Base-by-base conservation (phyloP, 2,113 vertebrate genomes). In the Anguilla rostrata region DNA sequence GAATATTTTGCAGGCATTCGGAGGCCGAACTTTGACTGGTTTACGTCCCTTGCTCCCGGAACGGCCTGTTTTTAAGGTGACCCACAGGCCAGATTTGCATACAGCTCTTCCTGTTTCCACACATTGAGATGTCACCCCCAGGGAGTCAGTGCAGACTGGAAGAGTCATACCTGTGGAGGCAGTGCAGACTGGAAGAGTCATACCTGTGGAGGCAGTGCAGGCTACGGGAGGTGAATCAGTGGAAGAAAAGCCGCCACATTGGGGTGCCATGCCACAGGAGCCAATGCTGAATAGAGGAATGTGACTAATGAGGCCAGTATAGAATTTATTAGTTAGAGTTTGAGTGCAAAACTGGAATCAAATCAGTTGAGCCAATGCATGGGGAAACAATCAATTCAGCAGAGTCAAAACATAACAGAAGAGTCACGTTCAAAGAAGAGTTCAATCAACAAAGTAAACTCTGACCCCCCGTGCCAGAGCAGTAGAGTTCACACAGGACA, bases 21-120 rank as follows among this genome's bases (percentile, higher is more conserved):
- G n/a, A n/a, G n/a, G n/a, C n/a, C n/a, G n/a, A n/a, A 34, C n/a
- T 15, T 41, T 60, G 9, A 29, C 46, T 41, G 7, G 66, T n/a
- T n/a, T n/a, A n/a, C 34, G 22, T 88, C 39, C 4, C 18, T 29
- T 80, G 4, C 46, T 39, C 86, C 9, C 63, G 56, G 29, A 15
- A 41, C 18, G 8, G 60, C 34, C 26, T 85, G 14, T 85, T 85
- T n/a, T n/a, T n/a, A n/a, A 78, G 26, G 39, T 40, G 20, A 22
- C 57, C 16, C 63, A 78, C 18, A 16, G 66, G 66, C 20, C 63
- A 78, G 66, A 41, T 85, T 78, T 85, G 84, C 84, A 85, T 85
- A 39, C 39, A 84, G 57, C 39, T 41, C 60, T 34, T 75, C 71
- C 26, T 75, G 71, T 9, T n/a, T 75, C 29, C 6, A 34, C 71